Conservation (phyloP, 2,797 vertebrate species). For the Furcifer pardalis region DNA sequence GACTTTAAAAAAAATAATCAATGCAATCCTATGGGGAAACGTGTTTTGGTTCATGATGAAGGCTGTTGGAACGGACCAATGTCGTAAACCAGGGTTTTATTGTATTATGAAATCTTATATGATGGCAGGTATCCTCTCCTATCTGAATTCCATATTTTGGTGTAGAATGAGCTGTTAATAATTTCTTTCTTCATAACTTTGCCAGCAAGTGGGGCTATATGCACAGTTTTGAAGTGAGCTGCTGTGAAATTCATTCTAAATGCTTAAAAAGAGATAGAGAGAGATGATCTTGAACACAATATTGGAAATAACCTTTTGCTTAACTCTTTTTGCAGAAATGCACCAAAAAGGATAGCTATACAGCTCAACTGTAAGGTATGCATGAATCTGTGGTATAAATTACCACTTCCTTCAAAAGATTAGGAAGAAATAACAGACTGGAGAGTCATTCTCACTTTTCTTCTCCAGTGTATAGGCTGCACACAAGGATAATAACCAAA, state of each 20-base stretch:
- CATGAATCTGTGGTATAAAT: no score
- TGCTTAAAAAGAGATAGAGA: constrained; percentile 27
- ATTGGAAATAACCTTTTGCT: constrained; percentile 47
- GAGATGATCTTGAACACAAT: constrained; percentile 39
- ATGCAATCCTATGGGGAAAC: no score
- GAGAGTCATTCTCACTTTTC: not conserved
- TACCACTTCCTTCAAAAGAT: not conserved
- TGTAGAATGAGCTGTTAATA: not conserved
- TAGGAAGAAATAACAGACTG: not conserved
- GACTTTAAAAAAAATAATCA: no score
- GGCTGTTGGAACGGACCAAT: no score
- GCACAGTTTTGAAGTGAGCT: constrained; percentile 43
- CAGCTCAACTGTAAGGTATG: not conserved
- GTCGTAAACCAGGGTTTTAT: no score
- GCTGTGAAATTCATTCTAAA: constrained; percentile 28
- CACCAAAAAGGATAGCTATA: not conserved
- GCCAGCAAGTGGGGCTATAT: constrained; percentile 65
- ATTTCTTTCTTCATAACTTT: not conserved
- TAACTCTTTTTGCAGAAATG: not conserved
- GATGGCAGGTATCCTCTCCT: not conserved
- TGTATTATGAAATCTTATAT: not conserved
- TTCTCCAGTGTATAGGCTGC: not conserved
- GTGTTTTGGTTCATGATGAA: no score
- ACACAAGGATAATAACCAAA: not conserved
- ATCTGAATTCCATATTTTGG: not conserved